Conservation (phyloP, 2,113 vertebrate species). For the Mirza zaza region DNA sequence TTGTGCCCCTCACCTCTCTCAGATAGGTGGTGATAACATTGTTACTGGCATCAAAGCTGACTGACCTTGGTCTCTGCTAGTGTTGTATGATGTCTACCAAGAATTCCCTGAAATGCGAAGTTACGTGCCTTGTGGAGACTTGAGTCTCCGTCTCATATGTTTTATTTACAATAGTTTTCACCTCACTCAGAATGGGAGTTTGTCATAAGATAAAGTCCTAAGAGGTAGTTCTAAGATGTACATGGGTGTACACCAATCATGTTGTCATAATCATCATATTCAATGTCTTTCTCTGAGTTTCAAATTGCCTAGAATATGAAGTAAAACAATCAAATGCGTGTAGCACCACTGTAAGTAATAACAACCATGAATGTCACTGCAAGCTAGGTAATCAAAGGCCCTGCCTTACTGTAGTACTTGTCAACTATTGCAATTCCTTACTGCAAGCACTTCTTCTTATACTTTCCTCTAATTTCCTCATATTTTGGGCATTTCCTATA, state of each 20-base stretch:
- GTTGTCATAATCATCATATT: neutral
- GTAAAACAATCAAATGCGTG: neutral
- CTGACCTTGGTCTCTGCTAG: neutral
- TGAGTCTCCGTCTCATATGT: neutral
- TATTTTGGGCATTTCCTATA: neutral
- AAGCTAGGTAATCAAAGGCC: neutral
- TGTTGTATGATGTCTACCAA: neutral
- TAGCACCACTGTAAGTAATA: neutral
- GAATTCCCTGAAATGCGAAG: neutral
- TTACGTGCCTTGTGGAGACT: neutral
- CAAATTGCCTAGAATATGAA: neutral
- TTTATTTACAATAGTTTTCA: conserved; percentile 23
- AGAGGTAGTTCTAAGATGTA: neutral
- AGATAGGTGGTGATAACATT: neutral
- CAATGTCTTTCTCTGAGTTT: neutral
- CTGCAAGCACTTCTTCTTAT: neutral
- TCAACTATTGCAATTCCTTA: neutral
- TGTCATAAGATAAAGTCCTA: neutral
- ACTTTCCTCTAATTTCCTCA: neutral
- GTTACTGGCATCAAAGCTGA: neutral
- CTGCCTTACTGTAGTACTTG: neutral
- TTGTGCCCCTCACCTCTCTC: neutral
- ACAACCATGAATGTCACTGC: neutral
- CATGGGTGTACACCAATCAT: neutral
- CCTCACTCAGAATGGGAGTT: neutral